Evolutionary conservation across 1,140 invertebrate genomes (phyloP).

Genomic region (Ostrea denselamellosa): DNA sequence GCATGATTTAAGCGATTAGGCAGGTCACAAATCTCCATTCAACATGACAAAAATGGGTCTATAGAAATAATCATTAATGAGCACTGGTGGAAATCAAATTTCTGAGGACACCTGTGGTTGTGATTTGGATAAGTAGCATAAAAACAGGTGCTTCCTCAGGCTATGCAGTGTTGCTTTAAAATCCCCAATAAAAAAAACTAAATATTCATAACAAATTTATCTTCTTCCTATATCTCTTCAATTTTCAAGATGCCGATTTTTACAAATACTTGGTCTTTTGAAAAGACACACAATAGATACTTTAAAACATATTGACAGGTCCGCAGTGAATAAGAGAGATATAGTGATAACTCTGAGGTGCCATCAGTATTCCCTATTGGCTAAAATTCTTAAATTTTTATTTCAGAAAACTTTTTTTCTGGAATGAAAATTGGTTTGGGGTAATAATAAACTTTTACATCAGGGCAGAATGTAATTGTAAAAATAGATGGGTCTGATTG

Average conservation of each 20-base stretch:
- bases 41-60: constrained; percentile 24
- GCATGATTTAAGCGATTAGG: constrained; percentile 30
- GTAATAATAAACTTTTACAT: constrained; percentile 40
- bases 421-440: constrained; percentile 27
- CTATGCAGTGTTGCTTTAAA: neutral
- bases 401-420: neutral
- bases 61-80: constrained; percentile 36
- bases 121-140: constrained; percentile 38
- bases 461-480: constrained; percentile 11
- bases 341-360: neutral
- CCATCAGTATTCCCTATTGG: neutral
- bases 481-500: constrained; percentile 24
- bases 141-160: constrained; percentile 21
- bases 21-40: constrained; percentile 33
- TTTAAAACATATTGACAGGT: constrained; percentile 33
- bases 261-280: constrained; percentile 27
- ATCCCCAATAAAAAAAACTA: neutral
- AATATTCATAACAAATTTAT: constrained; percentile 25
- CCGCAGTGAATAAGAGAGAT: neutral
- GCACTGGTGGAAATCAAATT: constrained; percentile 48
- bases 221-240: constrained; percentile 5
- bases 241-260: constrained; percentile 29
- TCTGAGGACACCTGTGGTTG: constrained; percentile 45
- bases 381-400: constrained; percentile 2
- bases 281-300: constrained; percentile 23